Percentiles rank a stretch among this genome's conserved stretches.
phyloP scores from a whole-genome alignment of 2,797 vertebrate species.

The Zenarchopterus dispar region DNA sequence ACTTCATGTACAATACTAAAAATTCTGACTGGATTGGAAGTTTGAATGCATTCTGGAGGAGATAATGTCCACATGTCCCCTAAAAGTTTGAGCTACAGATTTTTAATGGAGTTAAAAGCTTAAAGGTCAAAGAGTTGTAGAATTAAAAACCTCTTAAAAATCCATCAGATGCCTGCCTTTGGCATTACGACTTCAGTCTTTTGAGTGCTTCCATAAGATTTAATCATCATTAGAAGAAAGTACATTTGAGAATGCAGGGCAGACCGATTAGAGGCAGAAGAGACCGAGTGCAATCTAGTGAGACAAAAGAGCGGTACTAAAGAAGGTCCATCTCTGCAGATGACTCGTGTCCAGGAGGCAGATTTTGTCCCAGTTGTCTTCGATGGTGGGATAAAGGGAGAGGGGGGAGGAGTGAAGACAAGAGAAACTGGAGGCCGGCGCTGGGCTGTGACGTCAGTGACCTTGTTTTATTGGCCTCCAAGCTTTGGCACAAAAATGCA shows the following conservation, averaged over 20 bases:
- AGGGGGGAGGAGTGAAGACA: neutral
- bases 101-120: neutral
- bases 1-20: slow-evolving; percentile 30
- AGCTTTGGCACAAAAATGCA: slow-evolving; percentile 12
- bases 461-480: slow-evolving; percentile 24
- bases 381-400: slow-evolving; percentile 18
- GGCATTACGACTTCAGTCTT: slow-evolving; percentile 2
- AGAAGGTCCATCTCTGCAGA: slow-evolving; percentile 23
- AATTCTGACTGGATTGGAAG: slow-evolving; percentile 37
- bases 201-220: slow-evolving; percentile 30
- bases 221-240: slow-evolving; percentile 50
- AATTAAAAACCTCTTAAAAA: neutral
- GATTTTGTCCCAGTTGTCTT: slow-evolving; percentile 48
- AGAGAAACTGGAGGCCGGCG: slow-evolving; percentile 6
- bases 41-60: slow-evolving; percentile 18
- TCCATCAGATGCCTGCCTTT: neutral
- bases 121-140: slow-evolving; percentile 4
- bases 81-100: neutral
- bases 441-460: slow-evolving; percentile 34
- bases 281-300: neutral
- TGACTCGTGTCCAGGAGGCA: slow-evolving; percentile 47
- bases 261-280: slow-evolving; percentile 3
- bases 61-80: neutral
- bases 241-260: slow-evolving; percentile 2
- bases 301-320: slow-evolving; percentile 11